phyloP scores from a whole-genome alignment of 2,113 vertebrate genomes.

The Prionailurus viverrinus region DNA sequence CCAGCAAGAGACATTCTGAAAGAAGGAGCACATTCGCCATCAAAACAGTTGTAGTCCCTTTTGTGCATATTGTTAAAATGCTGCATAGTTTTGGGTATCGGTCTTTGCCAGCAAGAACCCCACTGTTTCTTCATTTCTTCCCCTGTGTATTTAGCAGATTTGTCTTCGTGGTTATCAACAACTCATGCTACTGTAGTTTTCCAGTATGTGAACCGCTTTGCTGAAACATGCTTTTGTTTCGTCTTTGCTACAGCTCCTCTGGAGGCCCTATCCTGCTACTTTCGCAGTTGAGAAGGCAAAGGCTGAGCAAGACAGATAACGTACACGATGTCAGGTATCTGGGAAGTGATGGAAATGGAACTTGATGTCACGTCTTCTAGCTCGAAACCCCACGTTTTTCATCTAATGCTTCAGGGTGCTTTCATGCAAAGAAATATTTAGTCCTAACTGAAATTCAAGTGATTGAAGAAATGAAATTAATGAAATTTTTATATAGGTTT shows the following conservation, averaged over 20 bases:
- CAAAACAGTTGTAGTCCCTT: background rate
- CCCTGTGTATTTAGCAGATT: slow-evolving; percentile 28
- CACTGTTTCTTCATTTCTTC: background rate
- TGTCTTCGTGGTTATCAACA: slow-evolving; percentile 4
- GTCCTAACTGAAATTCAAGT: slow-evolving; percentile 63
- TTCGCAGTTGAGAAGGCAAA: slow-evolving; percentile 47
- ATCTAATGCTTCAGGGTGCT: slow-evolving; percentile 33
- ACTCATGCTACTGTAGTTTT: background rate
- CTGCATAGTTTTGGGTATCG: background rate
- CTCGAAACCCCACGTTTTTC: background rate
- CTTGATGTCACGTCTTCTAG: background rate
- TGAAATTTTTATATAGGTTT: slow-evolving; percentile 46
- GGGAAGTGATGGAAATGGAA: background rate
- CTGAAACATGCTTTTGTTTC: background rate
- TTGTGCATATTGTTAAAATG: background rate
- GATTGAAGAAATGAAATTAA: slow-evolving; percentile 51
- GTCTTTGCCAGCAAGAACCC: background rate
- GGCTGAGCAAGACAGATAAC: background rate
- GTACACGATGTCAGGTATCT: slow-evolving; percentile 20
- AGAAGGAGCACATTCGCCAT: background rate
- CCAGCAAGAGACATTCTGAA: background rate
- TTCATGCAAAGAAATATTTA: slow-evolving; percentile 59
- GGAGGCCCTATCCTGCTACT: background rate
- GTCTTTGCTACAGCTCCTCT: background rate
- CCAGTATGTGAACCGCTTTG: slow-evolving; percentile 11